phyloP scores from a whole-genome alignment of 2,797 vertebrate genomes.

The Anguilla obscura region DNA sequence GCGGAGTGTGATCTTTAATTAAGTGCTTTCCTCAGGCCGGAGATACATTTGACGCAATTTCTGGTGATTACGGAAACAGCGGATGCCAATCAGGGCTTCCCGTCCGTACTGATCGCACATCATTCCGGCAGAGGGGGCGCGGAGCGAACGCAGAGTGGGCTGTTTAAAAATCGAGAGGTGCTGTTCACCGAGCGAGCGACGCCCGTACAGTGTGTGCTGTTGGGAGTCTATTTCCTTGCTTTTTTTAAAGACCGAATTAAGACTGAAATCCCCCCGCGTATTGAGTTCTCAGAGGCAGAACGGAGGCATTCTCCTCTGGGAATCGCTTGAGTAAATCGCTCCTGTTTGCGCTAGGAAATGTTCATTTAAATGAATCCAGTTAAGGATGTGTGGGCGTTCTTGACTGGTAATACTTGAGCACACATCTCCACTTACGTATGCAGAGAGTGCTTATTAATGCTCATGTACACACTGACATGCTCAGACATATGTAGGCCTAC shows the following conservation, averaged over 20 bases:
- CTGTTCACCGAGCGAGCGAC: neutral
- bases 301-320: neutral
- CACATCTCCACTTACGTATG: neutral
- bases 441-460: neutral
- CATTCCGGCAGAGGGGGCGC: neutral
- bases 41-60: neutral
- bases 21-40: neutral
- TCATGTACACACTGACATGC: neutral
- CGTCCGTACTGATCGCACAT: neutral
- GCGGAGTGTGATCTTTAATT: neutral
- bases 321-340: neutral
- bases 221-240: neutral
- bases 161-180: neutral
- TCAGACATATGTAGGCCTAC: neutral
- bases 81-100: conserved; percentile 11
- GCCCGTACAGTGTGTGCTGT: neutral
- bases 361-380: neutral
- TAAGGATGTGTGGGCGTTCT: neutral
- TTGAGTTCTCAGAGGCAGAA: neutral
- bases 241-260: neutral
- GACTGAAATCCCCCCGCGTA: neutral
- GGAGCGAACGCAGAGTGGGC: neutral
- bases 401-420: conserved; percentile 2
- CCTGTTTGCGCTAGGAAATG: neutral
- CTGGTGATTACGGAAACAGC: neutral